Base-by-base conservation (phyloP, 2,888 invertebrate species). In the Apodemia hepburni region DNA sequence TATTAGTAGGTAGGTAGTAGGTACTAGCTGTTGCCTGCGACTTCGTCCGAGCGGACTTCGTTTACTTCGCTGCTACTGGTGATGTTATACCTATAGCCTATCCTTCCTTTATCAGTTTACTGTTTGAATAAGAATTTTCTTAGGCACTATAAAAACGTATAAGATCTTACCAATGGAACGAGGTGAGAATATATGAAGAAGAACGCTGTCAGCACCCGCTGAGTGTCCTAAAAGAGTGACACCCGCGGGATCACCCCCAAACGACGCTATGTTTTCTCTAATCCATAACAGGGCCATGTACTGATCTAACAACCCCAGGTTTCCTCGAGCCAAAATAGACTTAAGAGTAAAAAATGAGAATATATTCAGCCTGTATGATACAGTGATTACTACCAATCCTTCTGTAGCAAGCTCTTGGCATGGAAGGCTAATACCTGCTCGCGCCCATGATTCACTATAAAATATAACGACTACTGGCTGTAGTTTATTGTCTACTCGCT, bases 301-400 rank as follows among this genome's bases (percentile, higher is more conserved):
- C 77, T 98, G 97, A 82, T 98, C 98, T 71, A 96, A 93, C 61
- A 98, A 83, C 0, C 97, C 98, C 65, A 97, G 94, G 82, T 98
- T 98, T 0, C 98, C 98, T 0, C 96, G 93, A 3, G 94, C 93
- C 69, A 91, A 87, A 54, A 81, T 70, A 8, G 87, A 85, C 42
- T 90, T 92, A 67, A 94, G 78, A 38, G 92, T 93, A 67, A 95
- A 93, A 84, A 95, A 95, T 5, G 94, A 95, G 69, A 96, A 93
- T 35, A 95, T 89, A 74, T 96, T 95, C 42, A 94, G 92, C 38
- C 96, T 92, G 79, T 95, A 96, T 70, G 94, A 93, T 29, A 95
- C 92, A 3, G 94, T 94, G 1, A 96, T 94, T 2, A 96, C 94
- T 2, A 96, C 93, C 6, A 95, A 77, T 3, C 94, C 95, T 79